phyloP scores from a whole-genome alignment of 2,797 vertebrate species.

The Acanthiza pusilla region DNA sequence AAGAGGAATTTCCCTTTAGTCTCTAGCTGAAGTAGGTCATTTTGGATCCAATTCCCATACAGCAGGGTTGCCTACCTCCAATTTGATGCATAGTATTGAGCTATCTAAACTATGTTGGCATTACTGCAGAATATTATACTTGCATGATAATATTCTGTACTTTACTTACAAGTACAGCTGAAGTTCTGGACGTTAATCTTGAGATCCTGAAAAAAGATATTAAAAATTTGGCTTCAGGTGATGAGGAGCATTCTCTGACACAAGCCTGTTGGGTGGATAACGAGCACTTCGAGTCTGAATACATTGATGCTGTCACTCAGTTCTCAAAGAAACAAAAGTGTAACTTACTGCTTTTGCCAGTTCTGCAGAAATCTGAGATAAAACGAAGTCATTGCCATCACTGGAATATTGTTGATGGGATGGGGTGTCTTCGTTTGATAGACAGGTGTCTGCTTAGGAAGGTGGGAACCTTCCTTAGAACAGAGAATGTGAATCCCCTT shows the following conservation, averaged over 20 bases:
- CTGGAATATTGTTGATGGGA: not conserved
- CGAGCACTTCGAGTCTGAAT: not conserved
- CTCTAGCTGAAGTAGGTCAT: not conserved
- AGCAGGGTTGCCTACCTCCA: not conserved
- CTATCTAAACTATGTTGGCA: not conserved
- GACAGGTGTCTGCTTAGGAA: no score
- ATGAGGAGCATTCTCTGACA: not conserved
- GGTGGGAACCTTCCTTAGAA: no score
- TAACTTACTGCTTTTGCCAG: not conserved
- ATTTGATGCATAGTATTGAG: not conserved
- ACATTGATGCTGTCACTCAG: not conserved
- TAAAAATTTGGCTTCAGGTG: not conserved
- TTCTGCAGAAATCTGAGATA: not conserved
- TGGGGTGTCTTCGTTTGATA: no score
- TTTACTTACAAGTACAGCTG: not conserved
- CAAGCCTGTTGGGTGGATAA: not conserved
- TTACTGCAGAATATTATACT: not conserved
- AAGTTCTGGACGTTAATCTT: not conserved
- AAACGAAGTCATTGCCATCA: not conserved
- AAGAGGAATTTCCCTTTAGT: not conserved
- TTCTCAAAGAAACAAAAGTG: not conserved
- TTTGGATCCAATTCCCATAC: not conserved
- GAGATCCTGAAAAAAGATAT: not conserved
- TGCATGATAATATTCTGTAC: not conserved
- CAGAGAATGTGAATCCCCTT: no score